Percentiles rank a stretch among this genome's conserved stretches.
Conservation (phyloP, 2,888 invertebrate species). For the Druceiella hillmani region DNA sequence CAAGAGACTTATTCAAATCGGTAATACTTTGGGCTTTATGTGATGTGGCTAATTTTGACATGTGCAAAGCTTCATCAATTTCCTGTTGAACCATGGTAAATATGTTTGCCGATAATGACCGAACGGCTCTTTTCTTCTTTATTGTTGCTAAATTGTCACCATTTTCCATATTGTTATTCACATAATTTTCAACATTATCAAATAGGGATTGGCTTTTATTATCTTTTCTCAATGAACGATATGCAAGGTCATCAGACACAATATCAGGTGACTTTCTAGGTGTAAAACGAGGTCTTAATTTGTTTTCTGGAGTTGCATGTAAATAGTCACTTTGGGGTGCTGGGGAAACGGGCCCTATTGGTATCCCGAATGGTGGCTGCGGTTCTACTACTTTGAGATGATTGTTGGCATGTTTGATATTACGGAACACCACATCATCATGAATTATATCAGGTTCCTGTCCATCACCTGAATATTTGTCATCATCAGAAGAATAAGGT, state of each 20-base stretch:
- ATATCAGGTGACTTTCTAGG: constrained; percentile 72
- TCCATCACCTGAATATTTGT: constrained; percentile 44
- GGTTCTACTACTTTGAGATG: constrained; percentile 67
- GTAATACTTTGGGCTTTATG: constrained; percentile 60
- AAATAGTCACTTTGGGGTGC: constrained; percentile 81
- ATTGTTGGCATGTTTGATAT: constrained; percentile 71
- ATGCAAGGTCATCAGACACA: constrained; percentile 83
- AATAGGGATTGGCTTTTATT: constrained; percentile 51
- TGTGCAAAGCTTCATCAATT: constrained; percentile 52
- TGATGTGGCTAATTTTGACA: constrained; percentile 45
- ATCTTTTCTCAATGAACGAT: constrained; percentile 79
- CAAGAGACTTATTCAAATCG: constrained; percentile 49
- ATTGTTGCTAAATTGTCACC: constrained; percentile 38
- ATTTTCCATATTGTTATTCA: constrained; percentile 45
- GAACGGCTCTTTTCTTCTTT: constrained; percentile 73
- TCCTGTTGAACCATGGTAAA: constrained; percentile 69
- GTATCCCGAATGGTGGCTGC: constrained; percentile 89
- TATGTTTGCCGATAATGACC: constrained; percentile 80
- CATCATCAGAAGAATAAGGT: constrained; percentile 45
- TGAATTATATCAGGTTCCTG: constrained; percentile 76
- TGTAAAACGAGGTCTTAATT: constrained; percentile 55
- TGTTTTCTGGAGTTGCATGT: constrained; percentile 64
- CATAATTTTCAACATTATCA: constrained; percentile 44
- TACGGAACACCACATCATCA: constrained; percentile 82
- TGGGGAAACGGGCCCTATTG: constrained; percentile 74